These are phyloP conservation scores for Eriosoma lanigerum DNA, from an alignment of 1,140 invertebrate genomes.

Conservation along the genomic window DNA sequence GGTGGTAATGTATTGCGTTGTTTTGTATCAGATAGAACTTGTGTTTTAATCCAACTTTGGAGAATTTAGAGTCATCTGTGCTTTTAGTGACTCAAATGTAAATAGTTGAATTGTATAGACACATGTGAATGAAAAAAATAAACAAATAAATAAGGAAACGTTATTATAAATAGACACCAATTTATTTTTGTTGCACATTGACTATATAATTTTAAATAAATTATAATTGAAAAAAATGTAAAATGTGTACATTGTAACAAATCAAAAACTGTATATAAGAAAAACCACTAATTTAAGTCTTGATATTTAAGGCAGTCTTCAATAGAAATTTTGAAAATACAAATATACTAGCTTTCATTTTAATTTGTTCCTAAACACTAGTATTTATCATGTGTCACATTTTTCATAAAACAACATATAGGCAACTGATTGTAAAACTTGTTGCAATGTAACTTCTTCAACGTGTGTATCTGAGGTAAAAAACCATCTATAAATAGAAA, in stretches of 20 bases:
- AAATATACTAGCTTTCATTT: slow-evolving; percentile 4
- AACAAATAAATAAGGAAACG: no score
- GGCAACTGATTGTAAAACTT: slow-evolving; percentile 54
- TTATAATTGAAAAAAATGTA: not conserved
- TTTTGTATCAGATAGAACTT: no score
- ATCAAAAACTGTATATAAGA: not conserved
- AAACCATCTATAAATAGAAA: slow-evolving; percentile 55
- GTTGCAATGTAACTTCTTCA: slow-evolving; percentile 53
- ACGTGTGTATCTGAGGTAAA: slow-evolving; percentile 55
- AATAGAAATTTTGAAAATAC: not conserved
- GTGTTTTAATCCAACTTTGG: no score
- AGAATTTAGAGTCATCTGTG: no score
- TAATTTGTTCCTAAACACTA: not conserved
- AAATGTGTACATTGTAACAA: slow-evolving; percentile 1
- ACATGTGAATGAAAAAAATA: no score
- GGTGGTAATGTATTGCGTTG: no score
- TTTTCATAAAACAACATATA: slow-evolving; percentile 57
- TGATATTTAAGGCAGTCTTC: slow-evolving; percentile 30
- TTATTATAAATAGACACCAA: not conserved
- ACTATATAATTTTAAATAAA: not conserved
- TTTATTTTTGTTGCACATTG: not conserved
- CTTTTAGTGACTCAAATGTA: no score
- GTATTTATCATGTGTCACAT: slow-evolving; percentile 50
- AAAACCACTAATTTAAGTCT: slow-evolving; percentile 36
- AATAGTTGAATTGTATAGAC: no score